phyloP scores from a whole-genome alignment of 2,888 invertebrate species.

The Anthophora plumipes region DNA sequence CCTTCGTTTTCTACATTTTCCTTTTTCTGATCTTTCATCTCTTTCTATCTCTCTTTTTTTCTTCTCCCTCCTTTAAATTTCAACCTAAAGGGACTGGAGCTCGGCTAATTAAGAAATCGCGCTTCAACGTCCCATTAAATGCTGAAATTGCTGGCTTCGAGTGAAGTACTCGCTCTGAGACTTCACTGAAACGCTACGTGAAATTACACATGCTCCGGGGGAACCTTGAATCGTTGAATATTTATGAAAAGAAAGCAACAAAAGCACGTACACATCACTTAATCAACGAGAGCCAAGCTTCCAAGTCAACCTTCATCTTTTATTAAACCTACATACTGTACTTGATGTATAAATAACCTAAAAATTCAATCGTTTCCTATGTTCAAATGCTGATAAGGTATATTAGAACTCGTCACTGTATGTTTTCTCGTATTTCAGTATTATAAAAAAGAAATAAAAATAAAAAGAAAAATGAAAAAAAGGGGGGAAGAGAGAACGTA shows the following conservation, averaged over 20 bases:
- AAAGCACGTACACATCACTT: neutral
- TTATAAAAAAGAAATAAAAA: too few relatives aligned
- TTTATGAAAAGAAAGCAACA: slow-evolving; percentile 29
- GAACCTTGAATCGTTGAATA: slow-evolving; percentile 40
- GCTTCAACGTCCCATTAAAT: slow-evolving; percentile 56
- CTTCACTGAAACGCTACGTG: slow-evolving; percentile 25
- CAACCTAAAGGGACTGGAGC: slow-evolving; percentile 24
- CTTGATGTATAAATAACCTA: neutral
- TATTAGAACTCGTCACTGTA: too few relatives aligned
- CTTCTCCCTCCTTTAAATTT: neutral
- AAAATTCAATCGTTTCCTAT: neutral
- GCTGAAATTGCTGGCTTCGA: slow-evolving; percentile 40
- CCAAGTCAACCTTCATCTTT: neutral
- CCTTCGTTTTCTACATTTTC: neutral
- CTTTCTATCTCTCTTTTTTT: slow-evolving; percentile 6
- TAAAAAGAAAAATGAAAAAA: too few relatives aligned
- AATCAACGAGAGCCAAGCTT: slow-evolving; percentile 7
- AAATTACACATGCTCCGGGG: slow-evolving; percentile 32
- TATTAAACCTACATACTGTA: neutral
- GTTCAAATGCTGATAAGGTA: neutral
- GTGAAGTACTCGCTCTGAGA: slow-evolving; percentile 28
- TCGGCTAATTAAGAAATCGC: slow-evolving; percentile 56
- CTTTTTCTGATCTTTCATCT: too few relatives aligned
- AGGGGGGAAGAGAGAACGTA: too few relatives aligned
- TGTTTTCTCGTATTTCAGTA: too few relatives aligned